Conservation (phyloP, 2,797 vertebrate genomes). For the Neosilurus mollespiculum region DNA sequence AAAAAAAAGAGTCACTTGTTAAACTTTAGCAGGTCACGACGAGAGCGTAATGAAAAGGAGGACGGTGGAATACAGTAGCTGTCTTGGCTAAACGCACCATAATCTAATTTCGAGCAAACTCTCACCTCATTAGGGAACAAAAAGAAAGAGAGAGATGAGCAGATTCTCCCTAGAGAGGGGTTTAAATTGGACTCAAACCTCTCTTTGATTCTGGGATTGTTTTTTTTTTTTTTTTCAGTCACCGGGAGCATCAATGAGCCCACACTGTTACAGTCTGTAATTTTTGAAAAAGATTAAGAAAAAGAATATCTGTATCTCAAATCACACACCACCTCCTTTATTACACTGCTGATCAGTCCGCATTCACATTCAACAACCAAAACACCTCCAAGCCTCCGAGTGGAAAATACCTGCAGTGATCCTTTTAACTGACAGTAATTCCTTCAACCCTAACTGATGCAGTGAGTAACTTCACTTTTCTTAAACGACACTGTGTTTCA, state of each 20-base stretch:
- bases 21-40: constrained; percentile 10
- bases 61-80: constrained; percentile 33
- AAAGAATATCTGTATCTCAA: background rate
- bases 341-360: background rate
- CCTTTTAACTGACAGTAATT: too few species aligned
- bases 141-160: background rate
- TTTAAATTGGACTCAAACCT: constrained; percentile 1
- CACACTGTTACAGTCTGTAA: background rate
- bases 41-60: constrained; percentile 13
- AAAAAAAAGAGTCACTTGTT: background rate
- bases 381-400: too few species aligned
- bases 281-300: background rate
- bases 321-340: background rate
- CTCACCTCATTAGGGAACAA: constrained; percentile 16
- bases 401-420: too few species aligned
- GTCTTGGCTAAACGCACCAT: constrained; percentile 17
- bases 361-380: too few species aligned
- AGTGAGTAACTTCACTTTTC: too few species aligned
- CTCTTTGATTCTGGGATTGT: background rate
- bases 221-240: too few species aligned
- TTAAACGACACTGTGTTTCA: too few species aligned
- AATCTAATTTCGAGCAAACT: constrained; percentile 29
- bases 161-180: background rate
- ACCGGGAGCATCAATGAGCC: background rate
- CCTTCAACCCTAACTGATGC: too few species aligned